Conservation (phyloP, 2,113 vertebrate genomes). For the Mugil cephalus region DNA sequence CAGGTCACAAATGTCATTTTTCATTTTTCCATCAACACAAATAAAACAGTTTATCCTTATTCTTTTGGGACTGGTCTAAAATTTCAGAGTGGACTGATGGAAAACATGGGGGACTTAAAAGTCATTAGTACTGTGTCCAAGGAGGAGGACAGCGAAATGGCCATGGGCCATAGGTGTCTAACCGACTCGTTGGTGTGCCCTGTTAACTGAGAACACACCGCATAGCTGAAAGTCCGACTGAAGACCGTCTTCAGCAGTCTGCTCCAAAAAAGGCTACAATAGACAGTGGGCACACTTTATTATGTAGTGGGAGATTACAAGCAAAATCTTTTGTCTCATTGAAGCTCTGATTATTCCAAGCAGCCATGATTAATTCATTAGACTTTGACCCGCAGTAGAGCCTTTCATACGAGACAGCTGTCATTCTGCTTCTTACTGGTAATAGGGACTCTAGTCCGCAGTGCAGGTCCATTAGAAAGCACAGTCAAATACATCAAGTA, state of each 20-base stretch:
- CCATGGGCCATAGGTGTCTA: background rate
- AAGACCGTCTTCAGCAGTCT: background rate
- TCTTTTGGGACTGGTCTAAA: background rate
- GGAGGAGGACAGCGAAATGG: background rate
- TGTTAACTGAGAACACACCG: slow-evolving; percentile 9
- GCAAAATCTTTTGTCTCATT: background rate
- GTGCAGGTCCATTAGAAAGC: background rate
- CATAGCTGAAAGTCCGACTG: background rate
- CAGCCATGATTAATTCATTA: background rate
- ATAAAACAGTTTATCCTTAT: background rate
- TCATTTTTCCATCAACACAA: slow-evolving; percentile 8
- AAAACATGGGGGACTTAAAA: background rate
- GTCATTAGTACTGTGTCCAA: slow-evolving; percentile 7
- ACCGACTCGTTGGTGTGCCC: background rate
- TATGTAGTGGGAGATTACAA: background rate
- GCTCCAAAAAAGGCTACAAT: background rate
- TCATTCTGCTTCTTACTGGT: background rate
- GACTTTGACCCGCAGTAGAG: background rate
- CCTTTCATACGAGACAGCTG: background rate
- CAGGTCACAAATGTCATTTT: slow-evolving; percentile 16
- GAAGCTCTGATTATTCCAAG: background rate
- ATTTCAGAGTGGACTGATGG: background rate
- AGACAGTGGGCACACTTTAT: background rate
- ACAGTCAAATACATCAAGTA: too few species aligned
- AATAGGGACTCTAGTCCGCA: background rate